Base-by-base conservation (phyloP, 2,113 vertebrate species). In the Neogobius melanostomus region DNA sequence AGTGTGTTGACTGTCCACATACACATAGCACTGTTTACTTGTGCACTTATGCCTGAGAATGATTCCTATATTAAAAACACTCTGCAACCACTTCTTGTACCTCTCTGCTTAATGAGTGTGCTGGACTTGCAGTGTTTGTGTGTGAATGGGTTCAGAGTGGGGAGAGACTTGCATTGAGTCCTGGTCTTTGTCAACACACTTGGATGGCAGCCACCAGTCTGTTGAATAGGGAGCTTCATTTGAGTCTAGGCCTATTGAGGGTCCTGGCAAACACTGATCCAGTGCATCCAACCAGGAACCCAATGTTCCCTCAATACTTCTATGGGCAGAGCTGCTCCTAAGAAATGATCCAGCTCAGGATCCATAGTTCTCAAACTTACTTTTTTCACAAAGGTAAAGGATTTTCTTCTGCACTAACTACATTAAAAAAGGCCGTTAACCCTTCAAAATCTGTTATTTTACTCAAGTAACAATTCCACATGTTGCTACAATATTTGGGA, bases 151-250 rank as follows among this genome's bases (percentile, higher is more conserved):
- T 49, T 80, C 49, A 49, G 62, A 66, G 64, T 21, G 54, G 59
- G 66, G 61, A 1, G 75, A 76, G 48, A 68, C 59, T 50, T 54
- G 57, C 76, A 71, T 85, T 88, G 65, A 85, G 69, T 64, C 64
- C 53, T 77, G 79, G 76, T 78, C 79, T 90, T 90, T 90, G 90
- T 91, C 80, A 85, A 71, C 75, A 83, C 28, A 76, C 47, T 88
- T 90, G 89, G 88, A 87, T 9, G 36, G n/a, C 44, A 66, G 84
- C 90, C 89, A 87, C 14, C 57, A 7, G 44, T 67, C 79, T 64
- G 66, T 71, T 76, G 65, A 59, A 66, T 71, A 69, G 64, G 75
- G 74, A 49, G 70, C 65, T 65, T 43, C 75, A 74, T 81, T 87
- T 85, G 59, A 90, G 82, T 87, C 70, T 52, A 52, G 67, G 77